phyloP scores from a whole-genome alignment of 2,888 invertebrate genomes.

The Tinea trinotella region DNA sequence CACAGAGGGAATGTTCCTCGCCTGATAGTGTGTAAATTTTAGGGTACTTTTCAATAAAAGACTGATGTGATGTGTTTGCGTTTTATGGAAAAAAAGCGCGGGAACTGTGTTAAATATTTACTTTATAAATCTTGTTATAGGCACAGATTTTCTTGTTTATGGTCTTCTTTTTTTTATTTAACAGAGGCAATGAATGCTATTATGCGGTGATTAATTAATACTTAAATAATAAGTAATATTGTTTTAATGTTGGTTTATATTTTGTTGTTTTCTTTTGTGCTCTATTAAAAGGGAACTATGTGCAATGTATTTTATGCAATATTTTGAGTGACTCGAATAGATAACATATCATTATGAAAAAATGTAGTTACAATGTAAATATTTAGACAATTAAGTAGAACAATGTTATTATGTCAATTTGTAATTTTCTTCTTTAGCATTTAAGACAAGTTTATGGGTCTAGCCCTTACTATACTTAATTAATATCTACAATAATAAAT shows the following conservation, averaged over 20 bases:
- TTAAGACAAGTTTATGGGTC: neutral
- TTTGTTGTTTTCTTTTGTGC: neutral
- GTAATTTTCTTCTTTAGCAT: neutral
- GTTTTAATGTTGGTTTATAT: slow-evolving; percentile 4
- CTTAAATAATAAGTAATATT: slow-evolving; percentile 6
- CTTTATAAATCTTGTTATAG: neutral
- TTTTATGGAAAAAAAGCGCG: neutral
- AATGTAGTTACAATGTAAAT: slow-evolving; percentile 15
- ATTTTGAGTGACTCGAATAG: slow-evolving; percentile 36
- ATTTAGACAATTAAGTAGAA: neutral
- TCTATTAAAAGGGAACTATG: slow-evolving; percentile 12
- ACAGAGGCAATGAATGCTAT: neutral
- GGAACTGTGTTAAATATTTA: neutral
- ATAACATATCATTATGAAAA: slow-evolving; percentile 46
- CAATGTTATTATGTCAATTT: neutral
- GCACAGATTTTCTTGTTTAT: too few relatives aligned
- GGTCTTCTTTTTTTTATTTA: neutral
- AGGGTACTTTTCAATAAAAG: neutral
- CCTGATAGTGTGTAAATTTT: slow-evolving; percentile 52
- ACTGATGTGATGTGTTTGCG: too few relatives aligned
- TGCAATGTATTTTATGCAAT: slow-evolving; percentile 27
- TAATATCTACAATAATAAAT: too few relatives aligned
- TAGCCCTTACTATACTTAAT: too few relatives aligned
- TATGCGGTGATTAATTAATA: too few relatives aligned
- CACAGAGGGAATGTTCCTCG: slow-evolving; percentile 51